A percentile compares a stretch with the other conserved stretches of the same genome.
Conservation (phyloP, 2,888 invertebrate species). For the Leptopterna dolabrata region DNA sequence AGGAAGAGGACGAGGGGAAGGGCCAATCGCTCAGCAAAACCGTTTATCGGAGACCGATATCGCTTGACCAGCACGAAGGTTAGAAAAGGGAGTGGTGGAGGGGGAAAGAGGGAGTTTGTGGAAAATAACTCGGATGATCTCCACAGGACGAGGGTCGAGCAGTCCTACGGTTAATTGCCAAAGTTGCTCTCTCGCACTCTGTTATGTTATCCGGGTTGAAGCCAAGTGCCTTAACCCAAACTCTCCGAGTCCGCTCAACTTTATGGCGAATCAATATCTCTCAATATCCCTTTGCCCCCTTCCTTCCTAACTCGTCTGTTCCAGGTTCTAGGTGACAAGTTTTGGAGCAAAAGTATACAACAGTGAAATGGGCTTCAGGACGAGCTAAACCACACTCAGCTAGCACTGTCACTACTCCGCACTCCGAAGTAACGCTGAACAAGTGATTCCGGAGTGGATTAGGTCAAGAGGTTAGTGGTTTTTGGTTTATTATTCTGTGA, state of each 20-base stretch:
- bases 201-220: constrained; percentile 21
- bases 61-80: not conserved
- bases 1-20: not conserved
- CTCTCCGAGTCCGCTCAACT: not conserved
- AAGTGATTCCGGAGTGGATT: no score
- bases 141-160: constrained; percentile 8
- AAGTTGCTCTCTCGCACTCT: constrained; percentile 17
- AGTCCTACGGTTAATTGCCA: constrained; percentile 16
- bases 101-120: not conserved
- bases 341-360: not conserved
- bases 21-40: constrained; percentile 12
- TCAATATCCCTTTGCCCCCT: no score
- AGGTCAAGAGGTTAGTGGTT: no score
- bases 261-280: constrained; percentile 14
- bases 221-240: constrained; percentile 23
- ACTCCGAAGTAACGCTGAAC: no score
- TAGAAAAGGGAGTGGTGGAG: not conserved
- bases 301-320: not conserved
- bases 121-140: constrained; percentile 27
- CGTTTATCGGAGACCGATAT: constrained; percentile 27
- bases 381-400: no score
- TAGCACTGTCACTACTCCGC: no score
- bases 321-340: not conserved
- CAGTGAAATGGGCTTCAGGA: no score
- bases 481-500: no score